Percentiles rank a stretch among this genome's conserved stretches.
phyloP scores from a whole-genome alignment of 1,140 invertebrate genomes.

The Holcopasites calliopsidis region DNA sequence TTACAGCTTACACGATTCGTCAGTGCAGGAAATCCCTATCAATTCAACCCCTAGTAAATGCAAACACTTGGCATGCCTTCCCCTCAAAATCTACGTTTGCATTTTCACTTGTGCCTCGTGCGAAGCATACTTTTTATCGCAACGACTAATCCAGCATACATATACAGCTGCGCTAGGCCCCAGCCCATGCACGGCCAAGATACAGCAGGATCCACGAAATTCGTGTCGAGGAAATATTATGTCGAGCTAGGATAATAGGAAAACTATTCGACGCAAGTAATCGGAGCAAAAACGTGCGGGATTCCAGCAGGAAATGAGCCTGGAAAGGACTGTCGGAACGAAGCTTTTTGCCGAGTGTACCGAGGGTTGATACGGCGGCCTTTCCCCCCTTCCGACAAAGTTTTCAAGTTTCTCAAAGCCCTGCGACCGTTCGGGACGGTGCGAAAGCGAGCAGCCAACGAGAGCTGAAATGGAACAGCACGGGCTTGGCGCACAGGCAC shows the following conservation, averaged over 20 bases:
- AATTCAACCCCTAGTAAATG: no score
- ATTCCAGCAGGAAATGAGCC: conserved; percentile 54
- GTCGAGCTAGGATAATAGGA: conserved; percentile 32
- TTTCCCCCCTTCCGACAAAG: conserved; percentile 59
- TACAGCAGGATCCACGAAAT: background rate
- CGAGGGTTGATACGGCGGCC: conserved; percentile 45
- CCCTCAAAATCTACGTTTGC: no score
- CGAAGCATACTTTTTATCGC: no score
- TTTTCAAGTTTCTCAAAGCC: conserved; percentile 62
- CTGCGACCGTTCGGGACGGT: conserved; percentile 39
- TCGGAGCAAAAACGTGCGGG: conserved; percentile 44
- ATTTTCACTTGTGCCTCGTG: no score
- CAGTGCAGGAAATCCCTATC: no score
- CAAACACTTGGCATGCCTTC: no score
- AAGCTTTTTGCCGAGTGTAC: conserved; percentile 47
- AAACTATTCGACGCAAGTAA: conserved; percentile 58
- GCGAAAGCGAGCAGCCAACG: conserved; percentile 35
- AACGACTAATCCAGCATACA: no score
- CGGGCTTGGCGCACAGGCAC: background rate
- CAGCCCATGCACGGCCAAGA: background rate
- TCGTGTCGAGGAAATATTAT: background rate
- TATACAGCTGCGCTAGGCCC: no score
- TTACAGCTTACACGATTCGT: no score
- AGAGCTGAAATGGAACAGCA: conserved; percentile 47
- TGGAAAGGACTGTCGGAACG: conserved; percentile 46